A percentile compares a stretch with the other conserved stretches of the same genome.
Conservation (phyloP, 2,888 invertebrate species). For the Tribolium freemani region DNA sequence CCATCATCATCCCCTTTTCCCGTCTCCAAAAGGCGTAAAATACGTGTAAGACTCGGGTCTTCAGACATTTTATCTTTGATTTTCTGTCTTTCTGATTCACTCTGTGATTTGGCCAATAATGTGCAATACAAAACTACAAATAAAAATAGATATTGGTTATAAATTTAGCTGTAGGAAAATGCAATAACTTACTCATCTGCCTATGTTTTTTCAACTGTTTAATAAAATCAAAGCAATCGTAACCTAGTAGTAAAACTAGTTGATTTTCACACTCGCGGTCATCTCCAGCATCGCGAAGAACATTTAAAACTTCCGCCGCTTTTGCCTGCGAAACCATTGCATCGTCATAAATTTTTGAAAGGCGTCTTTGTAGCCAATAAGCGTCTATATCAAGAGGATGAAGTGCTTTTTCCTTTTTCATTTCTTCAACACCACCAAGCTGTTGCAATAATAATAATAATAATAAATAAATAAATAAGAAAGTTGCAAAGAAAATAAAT, state of each 20-base stretch:
- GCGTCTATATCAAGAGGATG: conserved; percentile 99
- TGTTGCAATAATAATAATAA: conserved; percentile 57
- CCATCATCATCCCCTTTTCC: conserved; percentile 85
- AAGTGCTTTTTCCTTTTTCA: conserved; percentile 81
- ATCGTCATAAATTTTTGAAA: conserved; percentile 95
- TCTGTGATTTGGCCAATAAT: conserved; percentile 94
- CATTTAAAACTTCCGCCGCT: conserved; percentile 86
- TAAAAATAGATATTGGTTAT: not conserved
- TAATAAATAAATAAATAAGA: not conserved
- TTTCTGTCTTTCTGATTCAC: conserved; percentile 88
- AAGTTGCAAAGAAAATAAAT: not conserved
- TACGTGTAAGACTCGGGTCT: conserved; percentile 85
- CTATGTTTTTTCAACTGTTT: conserved; percentile 91
- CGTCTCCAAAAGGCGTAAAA: conserved; percentile 90
- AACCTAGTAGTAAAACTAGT: conserved; percentile 92
- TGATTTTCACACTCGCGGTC: conserved; percentile 98
- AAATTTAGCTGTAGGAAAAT: too few relatives aligned
- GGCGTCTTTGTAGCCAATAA: conserved; percentile 96
- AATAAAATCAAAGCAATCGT: conserved; percentile 97
- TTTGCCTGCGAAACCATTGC: conserved; percentile 96
- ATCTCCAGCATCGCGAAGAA: conserved; percentile 91
- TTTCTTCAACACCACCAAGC: conserved; percentile 80
- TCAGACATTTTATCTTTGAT: conserved; percentile 93
- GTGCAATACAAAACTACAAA: conserved; percentile 92
- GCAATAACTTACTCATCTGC: conserved; percentile 79